Conservation (phyloP, 2,113 vertebrate species). For the Galbula dea region DNA sequence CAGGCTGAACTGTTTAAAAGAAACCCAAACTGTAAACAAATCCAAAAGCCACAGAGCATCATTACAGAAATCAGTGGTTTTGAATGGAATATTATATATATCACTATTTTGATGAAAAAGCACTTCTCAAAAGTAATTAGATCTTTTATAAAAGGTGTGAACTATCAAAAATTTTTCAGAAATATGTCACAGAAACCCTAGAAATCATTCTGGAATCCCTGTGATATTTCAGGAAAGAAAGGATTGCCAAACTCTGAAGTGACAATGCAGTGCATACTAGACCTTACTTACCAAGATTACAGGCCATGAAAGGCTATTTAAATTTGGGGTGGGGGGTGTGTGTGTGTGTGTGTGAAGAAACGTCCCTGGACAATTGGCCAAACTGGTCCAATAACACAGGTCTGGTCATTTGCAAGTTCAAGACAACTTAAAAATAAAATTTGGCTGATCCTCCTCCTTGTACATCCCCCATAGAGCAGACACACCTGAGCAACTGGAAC, state of each 20-base stretch:
- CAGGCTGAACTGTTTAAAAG: background rate
- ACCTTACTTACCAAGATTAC: background rate
- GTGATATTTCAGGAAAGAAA: background rate
- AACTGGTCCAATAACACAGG: background rate
- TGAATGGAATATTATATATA: background rate
- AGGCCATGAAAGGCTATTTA: background rate
- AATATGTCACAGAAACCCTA: background rate
- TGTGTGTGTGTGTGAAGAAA: too few species aligned
- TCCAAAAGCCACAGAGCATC: background rate
- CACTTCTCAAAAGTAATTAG: background rate
- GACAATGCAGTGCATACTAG: background rate
- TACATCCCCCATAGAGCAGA: background rate
- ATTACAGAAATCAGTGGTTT: background rate
- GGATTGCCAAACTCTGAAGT: background rate
- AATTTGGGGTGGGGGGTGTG: rapidly evolving
- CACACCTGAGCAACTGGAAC: background rate
- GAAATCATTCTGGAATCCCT: background rate
- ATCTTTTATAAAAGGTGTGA: background rate
- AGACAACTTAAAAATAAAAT: background rate
- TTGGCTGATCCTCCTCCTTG: background rate
- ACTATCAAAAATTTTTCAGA: background rate
- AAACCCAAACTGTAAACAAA: background rate
- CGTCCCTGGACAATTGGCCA: background rate
- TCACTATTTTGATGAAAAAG: background rate
- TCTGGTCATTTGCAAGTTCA: background rate